Base-by-base conservation (phyloP, 2,113 vertebrate genomes). In the Tachysurus fulvidraco region DNA sequence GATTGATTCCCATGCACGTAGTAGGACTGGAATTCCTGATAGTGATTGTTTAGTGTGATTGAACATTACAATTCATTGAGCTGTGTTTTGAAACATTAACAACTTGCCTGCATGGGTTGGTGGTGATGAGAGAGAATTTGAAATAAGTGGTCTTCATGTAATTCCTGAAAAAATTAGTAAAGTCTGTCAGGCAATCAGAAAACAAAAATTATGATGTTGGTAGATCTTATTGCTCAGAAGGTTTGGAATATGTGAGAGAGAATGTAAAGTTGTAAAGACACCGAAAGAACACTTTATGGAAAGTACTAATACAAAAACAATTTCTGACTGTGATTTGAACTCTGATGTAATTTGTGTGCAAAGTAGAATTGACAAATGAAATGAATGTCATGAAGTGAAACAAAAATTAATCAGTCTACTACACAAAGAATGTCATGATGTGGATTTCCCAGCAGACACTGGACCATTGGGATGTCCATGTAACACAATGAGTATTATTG, bases 401-500 rank as follows among this genome's bases (percentile, higher is more conserved):
- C 59, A 25, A 62, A 25, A 62, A 62, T 62, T 62, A 62, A 23
- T 19, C 21, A 62, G 21, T 62, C 19, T 8, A 21, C 2, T 23
- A 21, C 19, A 21, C 6, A 7, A 6, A 60, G 59, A 60, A 21
- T 60, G 17, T 5, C 5, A 60, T 60, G 59, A 21, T 21, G 19
- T 21, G 21, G 19, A 7, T 60, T 60, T 23, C 5, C 59, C 17
- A 19, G 0, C 59, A 60, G 19, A 21, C 0, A 21, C 17, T 21
- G 19, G 17, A 23, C 17, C 59, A 60, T 5, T 60, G 59, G 59
- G 59, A 6, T 21, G 4, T 60, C 59, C 59, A 7, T 60, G 59
- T 60, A 19, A 60, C 12, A 85, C 74, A 76, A 23, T 60, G 1
- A 85, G 73, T 54, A 78, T 79, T 36, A 46, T 57, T 54, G 74